Percentiles rank a stretch among this genome's conserved stretches.
These are phyloP conservation scores for Diploptera punctata DNA, from an alignment of 2,888 invertebrate genomes.

Conservation along the genomic window DNA sequence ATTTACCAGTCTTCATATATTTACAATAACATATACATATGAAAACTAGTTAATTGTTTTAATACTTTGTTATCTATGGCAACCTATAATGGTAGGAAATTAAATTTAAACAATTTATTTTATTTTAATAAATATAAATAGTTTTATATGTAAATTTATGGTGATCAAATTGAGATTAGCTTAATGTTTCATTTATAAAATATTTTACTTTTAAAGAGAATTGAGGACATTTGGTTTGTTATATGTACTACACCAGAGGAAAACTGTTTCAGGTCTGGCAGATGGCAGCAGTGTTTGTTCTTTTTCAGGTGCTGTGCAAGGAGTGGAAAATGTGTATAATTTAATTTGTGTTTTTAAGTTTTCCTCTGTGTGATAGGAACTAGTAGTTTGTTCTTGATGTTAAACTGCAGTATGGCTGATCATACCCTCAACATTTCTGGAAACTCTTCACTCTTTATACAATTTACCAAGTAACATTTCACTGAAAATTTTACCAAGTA, in stretches of 20 bases:
- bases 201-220: no score
- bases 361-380: slow-evolving; percentile 39
- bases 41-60: no score
- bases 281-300: not conserved
- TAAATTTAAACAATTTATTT: no score
- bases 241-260: slow-evolving; percentile 37
- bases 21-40: no score
- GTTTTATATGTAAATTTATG: no score
- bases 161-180: no score
- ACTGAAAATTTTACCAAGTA: not conserved
- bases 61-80: no score
- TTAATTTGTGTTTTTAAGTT: slow-evolving; percentile 36
- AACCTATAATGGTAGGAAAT: no score
- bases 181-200: no score
- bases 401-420: slow-evolving; percentile 41
- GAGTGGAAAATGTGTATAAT: not conserved
- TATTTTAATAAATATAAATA: no score
- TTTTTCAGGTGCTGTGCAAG: slow-evolving; percentile 25
- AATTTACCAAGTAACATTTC: not conserved
- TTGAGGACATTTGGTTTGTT: no score
- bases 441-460: slow-evolving; percentile 15
- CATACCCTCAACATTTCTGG: slow-evolving; percentile 44
- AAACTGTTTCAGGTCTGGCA: slow-evolving; percentile 43
- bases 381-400: slow-evolving; percentile 15
- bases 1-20: no score